Base-by-base conservation (phyloP, 2,888 invertebrate species). In the Coenonympha glycerion region DNA sequence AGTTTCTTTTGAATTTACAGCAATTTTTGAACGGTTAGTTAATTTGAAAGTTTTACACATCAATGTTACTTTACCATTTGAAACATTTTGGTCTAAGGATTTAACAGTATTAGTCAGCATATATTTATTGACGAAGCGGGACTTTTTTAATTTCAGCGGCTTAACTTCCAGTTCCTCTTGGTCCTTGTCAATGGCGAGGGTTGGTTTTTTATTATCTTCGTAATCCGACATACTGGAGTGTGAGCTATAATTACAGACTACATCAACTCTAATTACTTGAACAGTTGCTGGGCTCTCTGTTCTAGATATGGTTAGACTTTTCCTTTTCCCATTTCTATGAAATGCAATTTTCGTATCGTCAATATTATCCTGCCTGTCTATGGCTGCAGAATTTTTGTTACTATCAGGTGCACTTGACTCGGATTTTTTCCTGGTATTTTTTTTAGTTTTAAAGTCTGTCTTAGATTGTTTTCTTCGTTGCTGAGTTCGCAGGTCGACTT, bases 251-350 rank as follows among this genome's bases (percentile, higher is more conserved):
- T 82, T 81, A 53, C 84, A 79, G 6, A 87, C 80, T 5, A 88
- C 86, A 54, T 88, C 88, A 0, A 88, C 87, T 64, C 88, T 70
- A 16, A 88, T 87, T 1, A 88, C 77, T 66, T 88, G 87, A 6
- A 86, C 73, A 0, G 87, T 86, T 53, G 87, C 86, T 5, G 87
- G 87, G 55, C 84, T 87, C 55, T 79, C 81, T 6, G 77, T 65
- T 37, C 85, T 73, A 0, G 87, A 85, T 57, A 87, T 82, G 0
- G 85, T 87, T 0, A 88, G 66, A 58, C 85, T 83, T 69, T 84
- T 86, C 52, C 84, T 69, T 59, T 78, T 80, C 0, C 79, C 82
- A 44, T 66, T 61, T 46, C 75, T 83, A 44, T 72, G 66, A 62
- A 68, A 85, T 31, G 70, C 57, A 39, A 86, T 70, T 68, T 79